Base-by-base conservation (phyloP, 2,113 vertebrate genomes). In the Phalacrocorax carbo region DNA sequence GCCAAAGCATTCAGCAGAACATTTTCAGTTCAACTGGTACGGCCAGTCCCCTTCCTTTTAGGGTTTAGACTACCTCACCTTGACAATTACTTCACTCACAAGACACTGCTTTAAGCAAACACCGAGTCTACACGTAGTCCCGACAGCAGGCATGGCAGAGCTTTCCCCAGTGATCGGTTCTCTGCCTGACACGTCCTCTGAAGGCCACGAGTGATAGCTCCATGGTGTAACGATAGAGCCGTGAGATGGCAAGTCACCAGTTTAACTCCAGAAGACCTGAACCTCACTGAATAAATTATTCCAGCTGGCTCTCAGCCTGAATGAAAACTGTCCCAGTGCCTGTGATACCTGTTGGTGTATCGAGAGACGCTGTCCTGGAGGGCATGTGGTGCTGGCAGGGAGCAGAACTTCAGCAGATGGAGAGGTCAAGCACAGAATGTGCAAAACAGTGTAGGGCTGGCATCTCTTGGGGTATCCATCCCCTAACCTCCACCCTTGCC, bases 231-330 rank as follows among this genome's bases (percentile, higher is more conserved):
- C 0, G 1, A 32, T 0, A 1, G 58, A 57, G 34, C 32, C 32
- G 36, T 0, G 4, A 16, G 42, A 15, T 36, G 27, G 6, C 36
- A 5, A 4, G 34, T 14, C 1, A 0, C 57, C 55, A 23, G 0
- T 64, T 51, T 19, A 15, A 49, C 11, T 54, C 34, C 61, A 36
- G 30, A 66, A 79, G 38, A 17, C n/a, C 23, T 13, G 5, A 70
- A 66, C 25, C 10, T 58, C 51, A 20, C 36, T 16, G 29, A 73
- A 54, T 16, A 19, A 65, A 61, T 26, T 20, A 27, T 38, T 65
- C 46, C 58, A 76, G 49, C 76, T 77, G 72, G 58, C 62, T 83
- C 71, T 44, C 25, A 15, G 15, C 9, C 11, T 13, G 25, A 36
- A 32, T 7, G 12, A 55, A 69, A 71, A 30, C 20, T 13, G 49